phyloP scores from a whole-genome alignment of 2,888 invertebrate genomes.

The Fragum sueziense region DNA sequence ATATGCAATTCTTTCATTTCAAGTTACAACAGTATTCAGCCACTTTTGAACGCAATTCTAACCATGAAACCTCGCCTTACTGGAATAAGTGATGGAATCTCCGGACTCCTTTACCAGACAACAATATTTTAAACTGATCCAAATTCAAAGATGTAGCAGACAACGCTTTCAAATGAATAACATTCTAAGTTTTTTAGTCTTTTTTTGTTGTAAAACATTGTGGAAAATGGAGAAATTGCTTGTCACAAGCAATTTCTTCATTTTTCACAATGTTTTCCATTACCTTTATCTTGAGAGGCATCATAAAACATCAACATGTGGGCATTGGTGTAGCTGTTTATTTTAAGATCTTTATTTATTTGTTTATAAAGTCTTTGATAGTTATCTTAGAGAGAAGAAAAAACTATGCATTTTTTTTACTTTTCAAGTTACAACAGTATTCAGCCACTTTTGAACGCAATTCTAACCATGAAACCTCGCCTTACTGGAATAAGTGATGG shows the following conservation, averaged over 20 bases:
- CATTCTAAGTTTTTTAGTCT: no score
- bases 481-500: not conserved
- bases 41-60: not conserved
- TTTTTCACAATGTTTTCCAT: no score
- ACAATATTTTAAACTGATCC: no score
- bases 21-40: conserved; percentile 3
- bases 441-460: not conserved
- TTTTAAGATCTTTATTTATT: no score
- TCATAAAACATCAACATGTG: no score
- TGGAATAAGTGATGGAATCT: not conserved
- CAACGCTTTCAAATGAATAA: no score
- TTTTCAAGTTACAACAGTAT: conserved; percentile 1
- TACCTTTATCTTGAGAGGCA: no score
- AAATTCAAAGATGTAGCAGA: no score
- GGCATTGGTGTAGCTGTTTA: no score
- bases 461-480: not conserved
- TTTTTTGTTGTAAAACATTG: not conserved
- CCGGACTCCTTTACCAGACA: no score
- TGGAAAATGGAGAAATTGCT: not conserved
- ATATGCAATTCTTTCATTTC: not conserved
- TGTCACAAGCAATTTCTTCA: not conserved
- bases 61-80: not conserved
- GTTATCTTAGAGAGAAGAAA: no score
- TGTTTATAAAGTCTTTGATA: no score
- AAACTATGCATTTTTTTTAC: not conserved